Evolutionary conservation across 2,797 vertebrate species (phyloP), one percentile per base, ranked within the genome.

Genomic region (Clarias platycephalus): DNA sequence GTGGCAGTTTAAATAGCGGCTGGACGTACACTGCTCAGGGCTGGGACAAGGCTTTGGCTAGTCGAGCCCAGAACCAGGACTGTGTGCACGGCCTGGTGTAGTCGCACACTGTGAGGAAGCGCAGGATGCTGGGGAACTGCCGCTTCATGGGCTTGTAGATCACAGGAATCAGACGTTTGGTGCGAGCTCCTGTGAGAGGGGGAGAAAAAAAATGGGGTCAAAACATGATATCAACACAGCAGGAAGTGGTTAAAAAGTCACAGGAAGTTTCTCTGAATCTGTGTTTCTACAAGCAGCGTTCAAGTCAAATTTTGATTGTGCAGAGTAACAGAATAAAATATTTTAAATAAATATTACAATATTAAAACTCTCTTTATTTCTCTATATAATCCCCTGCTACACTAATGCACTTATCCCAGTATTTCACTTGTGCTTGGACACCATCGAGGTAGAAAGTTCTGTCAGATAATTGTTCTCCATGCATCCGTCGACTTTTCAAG

Each of bases 101-200:
- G 93, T 99, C 98, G 0, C 97, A 99, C 40, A 97, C 83, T 0
- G 98, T 99, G 84, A 99, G 96, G 91, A 98, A 99, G 58, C 97
- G 94, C 4, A 99, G 86, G 89, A 99, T 99, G 90, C 96, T 98
- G 0, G 98, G 98, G 63, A 98, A 99, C 0, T 94, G 95, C 0
- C 92, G 97, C 83, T 92, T 95, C 97, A 99, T 99, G 0, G 90
- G 0, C 88, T 96, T 99, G 93, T 97, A 99, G 37, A 96, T 91
- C 53, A 99, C 97, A 0, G 98, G 98, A 85, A 99, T 99, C 8
- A 99, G 94, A 0, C 97, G 93, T 81, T 98, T 99, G 80, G 88
- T 94, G 28, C 95, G 95, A 82, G 97, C 97, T 10, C 98, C 98
- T 99, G 91, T 13, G 40, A 20, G 34, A 18, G 3, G 28, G 13